These are phyloP conservation scores for Serilophus lunatus DNA, from an alignment of 2,113 vertebrate species.

Conservation along the genomic window DNA sequence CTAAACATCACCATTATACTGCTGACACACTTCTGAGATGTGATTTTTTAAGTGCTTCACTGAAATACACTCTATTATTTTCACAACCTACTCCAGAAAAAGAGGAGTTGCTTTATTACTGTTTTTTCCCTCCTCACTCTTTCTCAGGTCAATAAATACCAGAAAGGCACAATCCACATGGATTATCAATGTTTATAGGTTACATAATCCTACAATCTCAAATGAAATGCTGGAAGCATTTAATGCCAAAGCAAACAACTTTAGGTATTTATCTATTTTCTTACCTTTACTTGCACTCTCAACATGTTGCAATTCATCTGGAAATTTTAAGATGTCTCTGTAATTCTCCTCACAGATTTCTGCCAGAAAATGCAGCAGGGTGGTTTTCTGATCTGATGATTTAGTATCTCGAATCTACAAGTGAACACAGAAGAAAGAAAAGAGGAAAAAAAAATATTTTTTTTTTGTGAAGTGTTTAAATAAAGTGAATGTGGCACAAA, in stretches of 20 bases:
- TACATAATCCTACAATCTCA: background rate
- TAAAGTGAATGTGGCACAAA: background rate
- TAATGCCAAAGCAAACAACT: background rate
- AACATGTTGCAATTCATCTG: conserved; percentile 90
- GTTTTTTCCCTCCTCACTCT: background rate
- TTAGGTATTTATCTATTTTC: background rate
- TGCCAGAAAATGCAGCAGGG: conserved; percentile 90
- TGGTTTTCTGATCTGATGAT: conserved; percentile 88
- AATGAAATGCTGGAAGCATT: background rate
- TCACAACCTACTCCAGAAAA: background rate
- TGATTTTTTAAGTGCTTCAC: background rate
- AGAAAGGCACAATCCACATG: background rate
- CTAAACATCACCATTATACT: background rate
- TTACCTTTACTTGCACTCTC: conserved; percentile 95
- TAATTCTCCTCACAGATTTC: conserved; percentile 88
- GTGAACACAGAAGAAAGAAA: background rate
- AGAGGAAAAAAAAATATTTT: fast-evolving
- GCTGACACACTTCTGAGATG: fast-evolving
- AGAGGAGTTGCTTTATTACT: background rate
- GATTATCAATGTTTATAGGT: background rate
- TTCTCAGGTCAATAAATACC: background rate
- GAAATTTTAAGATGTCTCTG: conserved; percentile 87
- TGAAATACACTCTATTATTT: background rate
- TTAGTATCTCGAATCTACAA: conserved; percentile 93
- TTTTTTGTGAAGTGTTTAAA: background rate